A percentile compares a stretch with the other conserved stretches of the same genome.
Conservation (phyloP, 2,797 vertebrate species). For the Neosalanx taihuensis region DNA sequence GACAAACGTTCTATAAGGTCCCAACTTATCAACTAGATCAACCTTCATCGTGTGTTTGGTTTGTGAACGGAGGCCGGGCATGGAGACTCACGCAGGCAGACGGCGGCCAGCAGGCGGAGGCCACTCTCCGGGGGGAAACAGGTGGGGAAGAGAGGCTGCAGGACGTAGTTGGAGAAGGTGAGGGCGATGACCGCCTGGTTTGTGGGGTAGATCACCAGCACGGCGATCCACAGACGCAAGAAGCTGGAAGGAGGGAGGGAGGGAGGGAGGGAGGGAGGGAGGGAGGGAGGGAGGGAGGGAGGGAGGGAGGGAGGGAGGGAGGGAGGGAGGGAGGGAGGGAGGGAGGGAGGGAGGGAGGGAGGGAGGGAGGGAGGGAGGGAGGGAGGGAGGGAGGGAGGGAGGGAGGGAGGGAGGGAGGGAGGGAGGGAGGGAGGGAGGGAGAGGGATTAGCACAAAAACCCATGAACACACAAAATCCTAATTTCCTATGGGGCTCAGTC, state of each 20-base stretch:
- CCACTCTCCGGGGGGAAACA: constrained; percentile 85
- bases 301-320: not conserved
- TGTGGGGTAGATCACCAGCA: constrained; percentile 92
- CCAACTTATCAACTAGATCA: too few relatives aligned
- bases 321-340: not conserved
- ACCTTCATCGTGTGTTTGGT: too few relatives aligned
- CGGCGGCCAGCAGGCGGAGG: constrained; percentile 82
- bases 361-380: too few relatives aligned
- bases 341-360: not conserved
- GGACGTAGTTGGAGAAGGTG: constrained; percentile 91
- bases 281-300: not conserved
- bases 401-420: not conserved
- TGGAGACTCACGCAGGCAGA: constrained; percentile 84
- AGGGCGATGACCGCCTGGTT: constrained; percentile 94
- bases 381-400: not conserved
- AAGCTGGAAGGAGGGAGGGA: constrained; percentile 68
- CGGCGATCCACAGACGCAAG: constrained; percentile 88
- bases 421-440: constrained; percentile 9
- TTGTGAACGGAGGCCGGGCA: not conserved
- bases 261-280: not conserved
- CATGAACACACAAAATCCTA: too few relatives aligned
- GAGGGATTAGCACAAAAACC: not conserved
- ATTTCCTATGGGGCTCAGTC: too few relatives aligned
- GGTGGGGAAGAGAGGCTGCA: constrained; percentile 89
- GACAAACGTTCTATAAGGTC: too few relatives aligned